A percentile compares a stretch with the other conserved stretches of the same genome.
Conservation (phyloP, 2,113 vertebrate genomes). For the Chaetodon trifascialis region DNA sequence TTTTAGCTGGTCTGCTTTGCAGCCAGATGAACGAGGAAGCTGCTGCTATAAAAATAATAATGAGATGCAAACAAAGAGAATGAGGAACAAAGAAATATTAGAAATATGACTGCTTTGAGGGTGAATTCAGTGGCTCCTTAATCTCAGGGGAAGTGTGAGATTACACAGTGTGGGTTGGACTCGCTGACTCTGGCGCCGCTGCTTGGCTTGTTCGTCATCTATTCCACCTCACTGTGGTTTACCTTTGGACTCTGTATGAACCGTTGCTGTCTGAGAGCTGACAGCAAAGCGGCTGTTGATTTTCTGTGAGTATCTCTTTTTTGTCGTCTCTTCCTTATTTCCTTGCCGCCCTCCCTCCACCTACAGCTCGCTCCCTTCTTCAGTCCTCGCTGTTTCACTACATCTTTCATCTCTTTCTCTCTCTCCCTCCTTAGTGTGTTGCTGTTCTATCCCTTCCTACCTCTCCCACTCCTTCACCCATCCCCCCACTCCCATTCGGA, state of each 20-base stretch:
- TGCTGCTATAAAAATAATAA: constrained; percentile 12
- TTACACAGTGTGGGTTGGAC: constrained; percentile 43
- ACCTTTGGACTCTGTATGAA: constrained; percentile 68
- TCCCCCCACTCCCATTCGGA: constrained; percentile 23
- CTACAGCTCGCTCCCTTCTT: not conserved
- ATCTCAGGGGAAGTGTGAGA: constrained; percentile 44
- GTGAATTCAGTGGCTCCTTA: constrained; percentile 28
- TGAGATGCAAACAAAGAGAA: constrained; percentile 47
- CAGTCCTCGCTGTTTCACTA: not conserved
- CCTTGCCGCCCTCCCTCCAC: not conserved
- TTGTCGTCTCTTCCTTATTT: not conserved
- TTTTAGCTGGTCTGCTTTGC: constrained; percentile 34
- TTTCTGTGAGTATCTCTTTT: not conserved
- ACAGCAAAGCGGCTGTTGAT: not conserved
- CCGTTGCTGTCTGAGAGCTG: constrained; percentile 10
- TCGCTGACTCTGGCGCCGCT: constrained; percentile 16
- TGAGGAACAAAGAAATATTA: constrained; percentile 31
- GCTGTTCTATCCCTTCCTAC: constrained; percentile 22
- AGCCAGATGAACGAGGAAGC: constrained; percentile 31
- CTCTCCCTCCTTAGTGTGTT: constrained; percentile 3
- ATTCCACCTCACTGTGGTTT: constrained; percentile 39
- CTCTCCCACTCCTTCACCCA: constrained; percentile 19
- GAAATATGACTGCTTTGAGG: constrained; percentile 42
- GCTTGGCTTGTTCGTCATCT: constrained; percentile 27
- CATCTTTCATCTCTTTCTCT: not conserved